Conservation (phyloP, 2,113 vertebrate species). For the Oryzias melastigma region DNA sequence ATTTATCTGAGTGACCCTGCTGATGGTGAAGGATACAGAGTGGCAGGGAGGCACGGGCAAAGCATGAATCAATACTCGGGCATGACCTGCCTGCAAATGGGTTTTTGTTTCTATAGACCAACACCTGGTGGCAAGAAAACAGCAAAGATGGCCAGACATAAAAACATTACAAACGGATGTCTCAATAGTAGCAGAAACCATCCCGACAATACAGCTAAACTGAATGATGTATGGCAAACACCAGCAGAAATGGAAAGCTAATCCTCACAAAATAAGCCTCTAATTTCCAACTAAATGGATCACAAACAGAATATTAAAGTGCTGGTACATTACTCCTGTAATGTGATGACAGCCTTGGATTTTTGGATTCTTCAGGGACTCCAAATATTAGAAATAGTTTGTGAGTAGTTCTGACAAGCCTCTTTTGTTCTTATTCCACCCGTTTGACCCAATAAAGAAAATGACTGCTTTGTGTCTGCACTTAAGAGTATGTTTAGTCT, state of each 20-base stretch:
- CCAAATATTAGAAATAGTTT: conserved; percentile 7
- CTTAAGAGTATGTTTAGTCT: conserved; percentile 14
- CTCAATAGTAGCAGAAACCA: conserved; percentile 13
- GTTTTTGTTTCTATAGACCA: conserved; percentile 33
- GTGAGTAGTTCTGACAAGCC: conserved; percentile 8
- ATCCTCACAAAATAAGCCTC: neutral
- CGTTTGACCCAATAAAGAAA: conserved; percentile 12
- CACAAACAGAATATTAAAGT: neutral
- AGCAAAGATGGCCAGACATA: conserved; percentile 21
- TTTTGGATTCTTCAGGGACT: conserved; percentile 2
- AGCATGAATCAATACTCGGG: conserved; percentile 52
- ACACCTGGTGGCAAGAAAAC: conserved; percentile 39
- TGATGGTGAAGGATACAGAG: conserved; percentile 31
- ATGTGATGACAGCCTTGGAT: neutral
- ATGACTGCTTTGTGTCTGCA: conserved; percentile 4
- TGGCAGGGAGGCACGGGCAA: conserved; percentile 18
- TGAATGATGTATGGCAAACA: neutral
- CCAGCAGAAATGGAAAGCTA: neutral
- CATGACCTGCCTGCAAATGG: conserved; percentile 36
- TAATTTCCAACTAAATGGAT: conserved; percentile 10
- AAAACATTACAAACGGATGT: conserved; percentile 21
- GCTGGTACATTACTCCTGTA: neutral
- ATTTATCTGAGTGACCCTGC: conserved; percentile 39
- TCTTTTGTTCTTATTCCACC: conserved; percentile 19
- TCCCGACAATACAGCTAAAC: conserved; percentile 13